Evolutionary conservation across 2,888 invertebrate genomes (phyloP), one percentile per base, ranked within the genome.

Genomic region (Lithodes maja): DNA sequence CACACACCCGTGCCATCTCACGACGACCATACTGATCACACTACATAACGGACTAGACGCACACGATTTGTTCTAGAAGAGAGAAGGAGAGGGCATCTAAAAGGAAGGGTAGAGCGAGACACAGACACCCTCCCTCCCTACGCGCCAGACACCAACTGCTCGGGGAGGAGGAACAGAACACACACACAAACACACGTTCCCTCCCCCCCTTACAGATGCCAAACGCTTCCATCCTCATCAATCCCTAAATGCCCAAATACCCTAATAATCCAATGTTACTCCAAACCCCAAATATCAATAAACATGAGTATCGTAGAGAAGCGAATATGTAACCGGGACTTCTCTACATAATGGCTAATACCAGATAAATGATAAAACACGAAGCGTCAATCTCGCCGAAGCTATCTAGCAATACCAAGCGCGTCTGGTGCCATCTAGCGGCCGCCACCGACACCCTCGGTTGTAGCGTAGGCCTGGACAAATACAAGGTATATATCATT

Each of bases 1-100:
- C n/a, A 87, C 78, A 75, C 87, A 87, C 87, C 83, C 52, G 69
- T 83, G 87, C 83, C 87, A 74, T 87, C 87, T 82, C 78, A 87
- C 87, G 77, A 83, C 69, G 83, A 87, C 87, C 87, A 87, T 87
- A 87, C 55, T 87, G 83, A 77, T 74, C 54, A 75, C 71, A 71
- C 74, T 74, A 69, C 75, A 74, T 55, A 74, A 54, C 33, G 61
- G 68, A 79, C 78, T 61, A 61, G 61, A 61, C 12, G 61, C 61
- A 61, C 61, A 61, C 61, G 61, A 12, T 7, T 61, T 61, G 5
- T 61, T 61, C 61, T 61, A 61, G 61, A 61, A 61, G 12, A 12
- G 49, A 77, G 77, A 77, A 33, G 49, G 49, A 50, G 33, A 33
- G 77, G 49, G 77, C 49, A 49, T 77, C 50, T 49, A 77, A 77